Evolutionary conservation across 2,797 vertebrate genomes (phyloP).

Genomic region (Pseudocheirus occidentalis): DNA sequence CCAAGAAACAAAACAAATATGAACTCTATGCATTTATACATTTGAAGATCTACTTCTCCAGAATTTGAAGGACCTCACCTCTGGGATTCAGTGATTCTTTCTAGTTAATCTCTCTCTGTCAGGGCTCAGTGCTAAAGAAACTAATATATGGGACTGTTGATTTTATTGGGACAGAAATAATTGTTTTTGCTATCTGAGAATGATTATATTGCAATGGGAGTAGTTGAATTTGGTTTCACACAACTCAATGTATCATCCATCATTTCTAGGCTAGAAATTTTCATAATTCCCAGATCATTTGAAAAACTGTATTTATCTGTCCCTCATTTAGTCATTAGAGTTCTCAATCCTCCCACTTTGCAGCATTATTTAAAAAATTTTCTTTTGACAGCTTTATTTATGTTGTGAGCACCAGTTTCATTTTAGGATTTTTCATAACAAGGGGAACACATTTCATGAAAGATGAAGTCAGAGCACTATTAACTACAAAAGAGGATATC

Average conservation of each 20-base stretch:
- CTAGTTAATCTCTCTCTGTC: neutral
- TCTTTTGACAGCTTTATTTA: neutral
- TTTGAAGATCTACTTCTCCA: neutral
- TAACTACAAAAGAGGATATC: slow-evolving; percentile 23
- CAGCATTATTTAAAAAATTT: neutral
- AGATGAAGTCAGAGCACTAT: neutral
- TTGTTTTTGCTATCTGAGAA: too few relatives aligned
- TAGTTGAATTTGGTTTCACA: neutral
- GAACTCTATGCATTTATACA: neutral
- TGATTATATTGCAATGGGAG: neutral
- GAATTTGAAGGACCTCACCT: neutral
- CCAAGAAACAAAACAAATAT: neutral
- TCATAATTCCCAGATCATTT: neutral
- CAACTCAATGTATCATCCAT: neutral
- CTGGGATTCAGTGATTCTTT: neutral
- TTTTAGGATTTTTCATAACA: slow-evolving; percentile 21
- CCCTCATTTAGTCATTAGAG: too few relatives aligned
- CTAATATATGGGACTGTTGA: neutral
- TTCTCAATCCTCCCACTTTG: neutral
- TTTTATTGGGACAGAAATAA: too few relatives aligned
- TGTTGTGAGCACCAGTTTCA: neutral
- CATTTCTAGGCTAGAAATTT: neutral
- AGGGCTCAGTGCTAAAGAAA: neutral
- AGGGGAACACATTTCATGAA: neutral
- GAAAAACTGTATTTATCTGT: neutral